Conservation (phyloP, 2,888 invertebrate genomes). For the Acrocyrtus sp. region DNA sequence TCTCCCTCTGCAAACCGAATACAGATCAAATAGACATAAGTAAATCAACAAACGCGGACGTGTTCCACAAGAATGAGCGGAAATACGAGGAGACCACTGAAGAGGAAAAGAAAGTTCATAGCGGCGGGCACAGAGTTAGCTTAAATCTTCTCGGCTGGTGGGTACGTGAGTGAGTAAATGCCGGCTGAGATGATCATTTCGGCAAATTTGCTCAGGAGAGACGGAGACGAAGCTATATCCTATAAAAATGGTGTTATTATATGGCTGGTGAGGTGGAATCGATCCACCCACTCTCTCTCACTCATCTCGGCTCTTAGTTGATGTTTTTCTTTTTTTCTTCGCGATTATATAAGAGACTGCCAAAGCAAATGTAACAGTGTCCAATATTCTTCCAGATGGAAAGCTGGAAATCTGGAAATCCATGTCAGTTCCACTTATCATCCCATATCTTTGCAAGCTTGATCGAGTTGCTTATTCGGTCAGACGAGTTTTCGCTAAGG, state of each 20-base stretch:
- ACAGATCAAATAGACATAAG: conserved; percentile 49
- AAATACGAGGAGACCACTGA: no score
- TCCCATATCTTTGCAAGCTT: conserved; percentile 26
- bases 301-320: neutral
- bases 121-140: conserved; percentile 31
- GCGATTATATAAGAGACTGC: no score
- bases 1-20: no score
- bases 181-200: conserved; percentile 58
- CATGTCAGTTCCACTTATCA: conserved; percentile 26
- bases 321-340: neutral
- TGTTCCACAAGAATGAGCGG: no score
- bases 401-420: conserved; percentile 9
- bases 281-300: conserved; percentile 27
- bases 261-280: conserved; percentile 58
- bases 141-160: conserved; percentile 12
- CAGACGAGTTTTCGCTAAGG: conserved; percentile 30
- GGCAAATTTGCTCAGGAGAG: conserved; percentile 62
- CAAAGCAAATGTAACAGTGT: no score
- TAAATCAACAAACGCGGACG: conserved; percentile 46
- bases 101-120: no score
- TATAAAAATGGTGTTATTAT: conserved; percentile 58
- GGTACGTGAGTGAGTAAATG: conserved; percentile 42
- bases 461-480: conserved; percentile 25
- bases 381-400: no score
- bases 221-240: no score